Evolutionary conservation across 23 tunicate species (phyloP), one percentile per base, ranked within the genome.

Genomic region (Trididemnum miniatum): DNA sequence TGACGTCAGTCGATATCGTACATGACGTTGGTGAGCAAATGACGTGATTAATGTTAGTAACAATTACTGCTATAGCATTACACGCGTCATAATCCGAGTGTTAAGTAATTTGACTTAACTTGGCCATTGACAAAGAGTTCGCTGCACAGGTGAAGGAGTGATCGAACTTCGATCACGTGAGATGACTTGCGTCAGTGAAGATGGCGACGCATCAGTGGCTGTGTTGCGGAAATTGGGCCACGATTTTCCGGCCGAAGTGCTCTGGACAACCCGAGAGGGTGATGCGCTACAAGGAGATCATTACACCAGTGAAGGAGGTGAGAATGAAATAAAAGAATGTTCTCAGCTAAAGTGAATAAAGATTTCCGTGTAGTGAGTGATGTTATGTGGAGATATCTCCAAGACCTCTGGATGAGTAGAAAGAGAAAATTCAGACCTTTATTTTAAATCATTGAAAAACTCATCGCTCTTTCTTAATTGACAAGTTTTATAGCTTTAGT

Each of bases 11-110:
- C 25, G 74, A 39, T 4, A 83, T 96, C 1, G 74, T 35, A 2
- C 96, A 96, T 72, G 99, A 96, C 65, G 62, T 96, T 59, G 99
- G 97, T 83, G 7, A 82, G 97, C 69, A 23, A 33, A 18, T n/a
- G n/a, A n/a, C n/a, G n/a, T n/a, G n/a, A n/a, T n/a, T n/a, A n/a
- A n/a, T n/a, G n/a, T n/a, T n/a, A n/a, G n/a, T n/a, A n/a, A n/a
- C n/a, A n/a, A n/a, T n/a, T n/a, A n/a, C n/a, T n/a, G n/a, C n/a
- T n/a, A n/a, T n/a, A n/a, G n/a, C n/a, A n/a, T n/a, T n/a, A n/a
- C n/a, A n/a, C n/a, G n/a, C n/a, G n/a, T n/a, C n/a, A n/a, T n/a
- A n/a, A n/a, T n/a, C n/a, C n/a, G n/a, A n/a, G n/a, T n/a, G n/a
- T n/a, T n/a, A n/a, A n/a, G n/a, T n/a, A n/a, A n/a, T n/a, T n/a